Conservation (phyloP, 1,140 invertebrate genomes). For the Heliconius eleuchia region DNA sequence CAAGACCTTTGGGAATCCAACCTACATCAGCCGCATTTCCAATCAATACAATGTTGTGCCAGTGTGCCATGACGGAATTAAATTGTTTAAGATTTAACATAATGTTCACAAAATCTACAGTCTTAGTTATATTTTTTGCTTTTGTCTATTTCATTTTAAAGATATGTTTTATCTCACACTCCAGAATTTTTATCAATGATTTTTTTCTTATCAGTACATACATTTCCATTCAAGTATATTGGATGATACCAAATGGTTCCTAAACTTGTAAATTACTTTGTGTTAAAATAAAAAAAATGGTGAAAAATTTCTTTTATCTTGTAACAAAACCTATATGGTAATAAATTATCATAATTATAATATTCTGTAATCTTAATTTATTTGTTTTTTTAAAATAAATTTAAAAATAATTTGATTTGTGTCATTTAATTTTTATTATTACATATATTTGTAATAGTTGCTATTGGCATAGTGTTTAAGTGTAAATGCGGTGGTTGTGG, state of each 20-base stretch:
- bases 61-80: too few relatives aligned
- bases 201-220: background rate
- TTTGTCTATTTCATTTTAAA: constrained; percentile 5
- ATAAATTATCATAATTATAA: constrained; percentile 16
- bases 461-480: too few relatives aligned
- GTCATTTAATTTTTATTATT: background rate
- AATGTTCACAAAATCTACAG: too few relatives aligned
- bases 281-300: constrained; percentile 43
- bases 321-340: constrained; percentile 73
- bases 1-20: too few relatives aligned
- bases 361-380: background rate
- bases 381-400: constrained; percentile 15
- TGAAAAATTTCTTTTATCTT: constrained; percentile 64
- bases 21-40: too few relatives aligned
- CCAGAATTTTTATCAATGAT: background rate
- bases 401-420: too few relatives aligned
- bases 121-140: background rate
- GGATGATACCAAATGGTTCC: constrained; percentile 6
- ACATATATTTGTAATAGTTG: too few relatives aligned
- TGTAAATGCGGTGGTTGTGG: too few relatives aligned
- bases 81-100: too few relatives aligned
- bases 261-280: constrained; percentile 11
- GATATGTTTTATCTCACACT: background rate
- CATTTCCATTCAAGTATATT: background rate
- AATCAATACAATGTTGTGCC: too few relatives aligned